Conservation (phyloP, 2,797 vertebrate genomes). For the Argentina silus region DNA sequence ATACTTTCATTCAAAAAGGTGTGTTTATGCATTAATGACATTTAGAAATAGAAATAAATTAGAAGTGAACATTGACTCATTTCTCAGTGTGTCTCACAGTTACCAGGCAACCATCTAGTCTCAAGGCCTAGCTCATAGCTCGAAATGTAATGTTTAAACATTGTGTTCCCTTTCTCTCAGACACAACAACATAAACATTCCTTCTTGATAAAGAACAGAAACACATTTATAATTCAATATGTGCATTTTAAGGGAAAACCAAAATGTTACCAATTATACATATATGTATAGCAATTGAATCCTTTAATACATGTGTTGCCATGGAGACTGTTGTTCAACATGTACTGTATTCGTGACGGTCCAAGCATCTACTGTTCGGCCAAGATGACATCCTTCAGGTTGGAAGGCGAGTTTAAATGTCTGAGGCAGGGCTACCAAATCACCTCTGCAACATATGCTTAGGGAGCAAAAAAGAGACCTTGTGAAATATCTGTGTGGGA, state of each 20-base stretch:
- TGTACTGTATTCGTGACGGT: no score
- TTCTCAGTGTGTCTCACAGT: neutral
- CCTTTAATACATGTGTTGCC: neutral
- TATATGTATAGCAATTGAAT: neutral
- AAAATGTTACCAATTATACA: neutral
- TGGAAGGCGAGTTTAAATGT: no score
- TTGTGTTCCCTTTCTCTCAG: neutral
- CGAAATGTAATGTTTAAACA: neutral
- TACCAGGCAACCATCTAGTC: constrained; percentile 8
- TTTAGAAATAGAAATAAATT: neutral
- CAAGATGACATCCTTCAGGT: no score
- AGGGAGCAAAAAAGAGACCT: no score
- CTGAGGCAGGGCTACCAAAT: no score
- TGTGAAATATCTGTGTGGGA: no score
- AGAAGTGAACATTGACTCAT: neutral
- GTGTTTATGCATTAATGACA: neutral
- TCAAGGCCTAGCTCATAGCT: neutral
- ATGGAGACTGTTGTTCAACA: no score
- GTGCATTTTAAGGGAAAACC: neutral
- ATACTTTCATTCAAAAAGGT: neutral
- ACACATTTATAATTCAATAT: neutral
- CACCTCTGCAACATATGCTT: no score
- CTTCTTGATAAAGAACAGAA: neutral
- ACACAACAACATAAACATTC: neutral
- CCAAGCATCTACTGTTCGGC: no score